Evolutionary conservation across 2,888 invertebrate genomes (phyloP), one percentile per base, ranked within the genome.

Genomic region (Hydrotaea diabolus): DNA sequence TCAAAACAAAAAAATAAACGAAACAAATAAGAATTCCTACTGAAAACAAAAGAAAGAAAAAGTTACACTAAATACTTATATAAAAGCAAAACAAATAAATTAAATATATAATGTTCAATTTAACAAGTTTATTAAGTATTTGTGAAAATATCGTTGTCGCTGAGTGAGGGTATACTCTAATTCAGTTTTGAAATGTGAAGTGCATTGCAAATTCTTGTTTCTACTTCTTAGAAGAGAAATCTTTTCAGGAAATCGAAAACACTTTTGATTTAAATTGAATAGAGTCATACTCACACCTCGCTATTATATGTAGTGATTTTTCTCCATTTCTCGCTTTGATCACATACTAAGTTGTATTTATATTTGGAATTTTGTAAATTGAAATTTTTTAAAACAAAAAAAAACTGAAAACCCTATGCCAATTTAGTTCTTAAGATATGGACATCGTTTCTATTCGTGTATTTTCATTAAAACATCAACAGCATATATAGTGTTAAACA

Each of bases 351-450:
- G 59, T 71, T 49, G 66, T 64, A 64, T 55, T 21, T 72, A 64
- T 74, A 26, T 69, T 74, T 80, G 43, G 46, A 62, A 43, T 72
- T 46, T 55, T 74, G 43, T 69, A 75, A 75, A 72, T 43, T 66
- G 13, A 74, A 19, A n/a, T n/a, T n/a, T n/a, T n/a, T n/a, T n/a
- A n/a, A 13, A 55, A 39, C 59, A 77, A 4, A 39, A 43, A 57
- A 53, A 31, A 55, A 26, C 43, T 11, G 31, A 53, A 17, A 76
- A 80, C 43, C 23, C 62, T 55, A 76, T 46, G 82, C 77, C 82
- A 83, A 83, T 19, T 80, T 83, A 82, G 43, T 77, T 71, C 23
- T 31, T 80, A 85, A 85, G 81, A 55, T 82, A 53, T 46, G 43
- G 5, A 69, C 43, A 19, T 46, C 17, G 62, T 31, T 62, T 39